Base-by-base conservation (phyloP, 1,140 invertebrate genomes). In the Lasaia peninsularis region DNA sequence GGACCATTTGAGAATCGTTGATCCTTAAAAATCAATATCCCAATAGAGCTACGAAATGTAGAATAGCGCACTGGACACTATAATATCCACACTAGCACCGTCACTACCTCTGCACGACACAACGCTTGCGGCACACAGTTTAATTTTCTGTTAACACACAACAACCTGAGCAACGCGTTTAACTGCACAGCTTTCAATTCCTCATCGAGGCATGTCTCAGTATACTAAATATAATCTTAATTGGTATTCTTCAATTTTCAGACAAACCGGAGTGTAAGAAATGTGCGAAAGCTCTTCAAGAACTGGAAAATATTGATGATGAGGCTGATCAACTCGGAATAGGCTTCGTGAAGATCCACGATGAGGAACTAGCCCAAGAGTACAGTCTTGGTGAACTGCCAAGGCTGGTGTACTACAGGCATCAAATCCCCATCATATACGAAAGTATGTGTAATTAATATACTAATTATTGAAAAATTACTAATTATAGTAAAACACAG, bases 271-370 rank as follows among this genome's bases (percentile, higher is more conserved):
- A 97, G 82, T 97, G 96, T 89, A 96, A 96, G 80, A 97, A 96
- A 89, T 97, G 96, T 78, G 93, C 95, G 24, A 97, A 96, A 89
- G 96, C 95, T 40, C 90, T 97, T 48, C 93, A 95, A 89, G 95
- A 97, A 89, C 83, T 98, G 81, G 97, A 98, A 86, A 98, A 98
- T 88, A 98, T 98, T 74, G 96, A 98, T 78, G 96, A 98, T 77
- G 97, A 98, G 87, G 97, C 97, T n/a, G 97, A 98, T 89, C 96
- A 98, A 79, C 91, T 98, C 59, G 96, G 96, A 48, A 98, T 98
- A 77, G 96, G 96, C 62, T 98, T 98, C 82, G 97, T 98, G 18
- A 98, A 98, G 88, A 98, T 98, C 75, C 94, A 96, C 65, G 97
- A 98, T 82, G 95, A 97, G 88, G 92, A 93, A 75, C 90, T 98